These are phyloP conservation scores for Eupeodes luniger DNA, from an alignment of 2,888 invertebrate species.

Conservation along the genomic window DNA sequence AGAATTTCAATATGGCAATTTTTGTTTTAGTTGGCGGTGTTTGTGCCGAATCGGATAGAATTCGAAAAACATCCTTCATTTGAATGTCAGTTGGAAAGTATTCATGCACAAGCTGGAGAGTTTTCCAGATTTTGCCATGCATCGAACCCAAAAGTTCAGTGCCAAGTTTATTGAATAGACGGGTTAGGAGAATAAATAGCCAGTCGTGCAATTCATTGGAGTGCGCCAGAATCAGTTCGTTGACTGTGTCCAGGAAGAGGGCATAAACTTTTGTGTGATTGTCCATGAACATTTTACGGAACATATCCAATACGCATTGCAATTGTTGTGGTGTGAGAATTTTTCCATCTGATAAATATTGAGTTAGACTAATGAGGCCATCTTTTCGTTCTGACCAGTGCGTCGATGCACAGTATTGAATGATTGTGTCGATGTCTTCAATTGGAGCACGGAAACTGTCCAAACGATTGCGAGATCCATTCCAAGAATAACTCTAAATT, in stretches of 20 bases:
- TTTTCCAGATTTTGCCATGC: slow-evolving; percentile 94
- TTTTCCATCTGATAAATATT: slow-evolving; percentile 87
- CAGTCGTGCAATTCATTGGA: slow-evolving; percentile 95
- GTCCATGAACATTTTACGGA: slow-evolving; percentile 98
- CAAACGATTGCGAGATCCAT: slow-evolving; percentile 91
- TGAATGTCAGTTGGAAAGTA: slow-evolving; percentile 89
- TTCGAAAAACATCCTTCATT: slow-evolving; percentile 88
- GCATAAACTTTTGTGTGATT: slow-evolving; percentile 97
- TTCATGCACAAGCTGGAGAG: slow-evolving; percentile 90
- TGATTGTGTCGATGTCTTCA: slow-evolving; percentile 93
- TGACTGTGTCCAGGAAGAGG: slow-evolving; percentile 95
- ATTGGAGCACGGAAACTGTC: slow-evolving; percentile 87
- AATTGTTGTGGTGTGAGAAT: slow-evolving; percentile 87
- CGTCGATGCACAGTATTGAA: slow-evolving; percentile 93
- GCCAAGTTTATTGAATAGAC: slow-evolving; percentile 94
- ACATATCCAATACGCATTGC: slow-evolving; percentile 94
- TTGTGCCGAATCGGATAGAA: slow-evolving; percentile 95
- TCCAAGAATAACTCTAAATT: slow-evolving; percentile 91
- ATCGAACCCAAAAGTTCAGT: slow-evolving; percentile 96
- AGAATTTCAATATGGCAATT: slow-evolving; percentile 90
- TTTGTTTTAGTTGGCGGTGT: slow-evolving; percentile 94
- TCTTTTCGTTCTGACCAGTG: slow-evolving; percentile 98
- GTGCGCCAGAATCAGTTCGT: slow-evolving; percentile 94
- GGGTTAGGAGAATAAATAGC: slow-evolving; percentile 95
- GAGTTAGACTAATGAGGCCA: slow-evolving; percentile 92